Evolutionary conservation across 1,140 invertebrate genomes (phyloP), one percentile per base, ranked within the genome.

Genomic region (Aplysia californica): DNA sequence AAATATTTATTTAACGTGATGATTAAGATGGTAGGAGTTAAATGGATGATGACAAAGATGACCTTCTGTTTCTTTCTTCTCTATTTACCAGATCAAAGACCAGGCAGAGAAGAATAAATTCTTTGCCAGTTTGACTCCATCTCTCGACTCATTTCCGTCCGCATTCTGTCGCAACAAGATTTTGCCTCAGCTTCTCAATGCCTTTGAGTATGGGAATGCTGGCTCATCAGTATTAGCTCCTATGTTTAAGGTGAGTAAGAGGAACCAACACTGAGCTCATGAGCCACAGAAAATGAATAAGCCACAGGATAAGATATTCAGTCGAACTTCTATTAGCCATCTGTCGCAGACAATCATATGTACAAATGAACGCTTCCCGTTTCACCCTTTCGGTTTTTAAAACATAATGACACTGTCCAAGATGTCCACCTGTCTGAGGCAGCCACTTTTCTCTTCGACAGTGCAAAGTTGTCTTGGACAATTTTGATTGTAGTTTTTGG

Each of bases 91-190:
- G 91, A 91, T 91, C 33, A 91, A 91, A 87, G 91, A 91, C 23
- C 79, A 85, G 39, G 77, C 79, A 67, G 91, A 91, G 70, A 91
- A 91, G 77, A 84, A 82, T 20, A 92, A 94, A 82, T 99, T 99
- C 89, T 99, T 99, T 85, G 94, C 93, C 6, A 94, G 94, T 78
- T 89, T 99, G 10, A 94, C 96, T 31, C 91, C 92, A 33, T 94
- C 96, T 82, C 89, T 99, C 76, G 97, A 98, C 84, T 94, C 94
- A 82, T 98, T 99, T 90, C 97, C 98, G 0, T 93, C 95, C 70
- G 94, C 96, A 82, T 94, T 99, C 71, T 97, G 96, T 86, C 93
- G 93, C 81, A 94, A 96, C 87, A 99, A 99, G 91, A 97, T 99
- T 81, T 91, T 99, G 79, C 97, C 97, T 4, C 96, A 98, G 87